Percentiles rank a stretch among this genome's conserved stretches.
phyloP scores from a whole-genome alignment of 2,888 invertebrate species.

The Ochlodes sylvanus region DNA sequence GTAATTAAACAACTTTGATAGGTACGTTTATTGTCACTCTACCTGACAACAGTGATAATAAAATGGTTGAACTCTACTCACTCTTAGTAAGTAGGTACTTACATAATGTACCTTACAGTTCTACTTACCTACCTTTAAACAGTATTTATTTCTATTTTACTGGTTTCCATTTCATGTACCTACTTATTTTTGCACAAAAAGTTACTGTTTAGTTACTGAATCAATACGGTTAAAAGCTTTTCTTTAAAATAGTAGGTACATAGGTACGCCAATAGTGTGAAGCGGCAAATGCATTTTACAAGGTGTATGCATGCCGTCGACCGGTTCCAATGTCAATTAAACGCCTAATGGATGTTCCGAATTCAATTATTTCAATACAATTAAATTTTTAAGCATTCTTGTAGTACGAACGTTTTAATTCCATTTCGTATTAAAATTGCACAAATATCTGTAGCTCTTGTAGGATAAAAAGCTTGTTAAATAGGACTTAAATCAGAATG shows the following conservation, averaged over 20 bases:
- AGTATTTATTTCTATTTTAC: too few relatives aligned
- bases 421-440: not conserved
- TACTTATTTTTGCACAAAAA: too few relatives aligned
- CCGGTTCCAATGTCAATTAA: not conserved
- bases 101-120: too few relatives aligned
- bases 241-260: not conserved
- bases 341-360: not conserved
- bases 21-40: too few relatives aligned
- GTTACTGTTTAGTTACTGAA: too few relatives aligned
- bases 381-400: not conserved
- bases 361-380: not conserved
- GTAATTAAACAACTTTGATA: too few relatives aligned
- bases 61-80: too few relatives aligned
- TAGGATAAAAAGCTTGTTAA: not conserved
- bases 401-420: not conserved
- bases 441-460: not conserved
- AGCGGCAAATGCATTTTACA: not conserved
- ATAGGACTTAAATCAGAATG: slow-evolving; percentile 3
- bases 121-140: too few relatives aligned
- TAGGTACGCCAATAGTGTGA: not conserved
- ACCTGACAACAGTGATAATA: too few relatives aligned
- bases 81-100: too few relatives aligned
- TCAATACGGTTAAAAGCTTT: too few relatives aligned
- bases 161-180: too few relatives aligned
- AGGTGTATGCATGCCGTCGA: not conserved